A percentile compares a stretch with the other conserved stretches of the same genome.
Evolutionary conservation across 2,888 invertebrate genomes (phyloP).

Genomic region (Seira sanloemensis): DNA sequence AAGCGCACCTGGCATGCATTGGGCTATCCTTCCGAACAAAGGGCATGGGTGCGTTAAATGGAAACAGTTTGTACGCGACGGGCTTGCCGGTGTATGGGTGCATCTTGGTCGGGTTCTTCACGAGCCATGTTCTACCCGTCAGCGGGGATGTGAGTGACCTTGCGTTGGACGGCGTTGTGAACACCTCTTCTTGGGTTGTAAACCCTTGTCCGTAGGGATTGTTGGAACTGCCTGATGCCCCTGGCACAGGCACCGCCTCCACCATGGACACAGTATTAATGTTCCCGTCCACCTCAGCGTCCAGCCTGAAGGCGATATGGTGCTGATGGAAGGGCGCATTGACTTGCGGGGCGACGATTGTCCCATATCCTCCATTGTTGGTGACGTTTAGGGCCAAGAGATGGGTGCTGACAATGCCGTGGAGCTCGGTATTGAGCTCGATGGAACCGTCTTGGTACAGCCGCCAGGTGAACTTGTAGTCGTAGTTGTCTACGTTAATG

Average conservation of each 20-base stretch:
- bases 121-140: conserved; percentile 44
- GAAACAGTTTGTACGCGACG: conserved; percentile 58
- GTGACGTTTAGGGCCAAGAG: conserved; percentile 16
- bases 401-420: conserved; percentile 30
- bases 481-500: conserved; percentile 43
- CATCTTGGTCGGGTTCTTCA: conserved; percentile 30
- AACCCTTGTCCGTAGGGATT: conserved; percentile 66
- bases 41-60: conserved; percentile 21
- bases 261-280: conserved; percentile 38
- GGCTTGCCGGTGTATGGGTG: conserved; percentile 47
- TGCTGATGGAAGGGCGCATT: conserved; percentile 54
- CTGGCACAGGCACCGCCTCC: conserved; percentile 39
- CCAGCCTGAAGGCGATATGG: conserved; percentile 31
- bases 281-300: conserved; percentile 49
- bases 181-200: conserved; percentile 1
- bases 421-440: conserved; percentile 18
- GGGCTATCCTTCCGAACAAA: conserved; percentile 48
- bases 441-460: conserved; percentile 52
- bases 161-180: conserved; percentile 32
- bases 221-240: neutral
- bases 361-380: conserved; percentile 28
- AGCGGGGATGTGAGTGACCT: conserved; percentile 39
- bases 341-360: conserved; percentile 22
- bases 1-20: conserved; percentile 35
- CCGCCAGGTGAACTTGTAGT: conserved; percentile 47